A percentile compares a stretch with the other conserved stretches of the same genome.
phyloP scores from a whole-genome alignment of 2,797 vertebrate genomes.

The Holocentrus rufus region DNA sequence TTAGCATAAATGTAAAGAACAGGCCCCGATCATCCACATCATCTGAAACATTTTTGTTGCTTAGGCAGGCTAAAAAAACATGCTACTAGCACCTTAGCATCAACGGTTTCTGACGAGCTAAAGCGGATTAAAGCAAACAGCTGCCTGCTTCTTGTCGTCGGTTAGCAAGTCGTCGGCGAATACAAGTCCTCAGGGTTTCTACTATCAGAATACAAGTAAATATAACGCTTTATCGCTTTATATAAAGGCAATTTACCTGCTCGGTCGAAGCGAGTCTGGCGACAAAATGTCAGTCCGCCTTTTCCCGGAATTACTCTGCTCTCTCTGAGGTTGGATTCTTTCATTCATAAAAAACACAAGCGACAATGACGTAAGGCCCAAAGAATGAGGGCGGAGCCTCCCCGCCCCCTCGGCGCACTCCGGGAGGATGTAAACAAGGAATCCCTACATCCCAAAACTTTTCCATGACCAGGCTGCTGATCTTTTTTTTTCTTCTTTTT shows the following conservation, averaged over 20 bases:
- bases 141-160: conserved; percentile 76
- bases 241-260: conserved; percentile 65
- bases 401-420: conserved; percentile 77
- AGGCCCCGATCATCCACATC: conserved; percentile 23
- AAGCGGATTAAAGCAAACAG: conserved; percentile 75
- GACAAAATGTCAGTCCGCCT: conserved; percentile 87
- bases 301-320: conserved; percentile 98
- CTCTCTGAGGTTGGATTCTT: conserved; percentile 90
- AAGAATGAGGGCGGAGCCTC: conserved; percentile 85
- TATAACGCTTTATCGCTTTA: conserved; percentile 11
- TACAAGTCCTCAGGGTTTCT: conserved; percentile 24
- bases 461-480: conserved; percentile 63
- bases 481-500: background rate
- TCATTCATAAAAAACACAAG: conserved; percentile 99
- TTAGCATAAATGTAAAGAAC: conserved; percentile 2
- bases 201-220: background rate
- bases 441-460: conserved; percentile 73
- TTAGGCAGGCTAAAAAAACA: conserved; percentile 45
- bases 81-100: conserved; percentile 74
- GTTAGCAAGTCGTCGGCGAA: conserved; percentile 30
- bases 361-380: conserved; percentile 89
- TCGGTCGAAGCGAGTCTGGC: conserved; percentile 72
- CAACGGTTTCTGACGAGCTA: conserved; percentile 64
- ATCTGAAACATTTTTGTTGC: conserved; percentile 33
- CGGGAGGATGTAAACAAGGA: conserved; percentile 81